Conservation (phyloP, 2,888 invertebrate genomes). For the Agapostemon virescens region DNA sequence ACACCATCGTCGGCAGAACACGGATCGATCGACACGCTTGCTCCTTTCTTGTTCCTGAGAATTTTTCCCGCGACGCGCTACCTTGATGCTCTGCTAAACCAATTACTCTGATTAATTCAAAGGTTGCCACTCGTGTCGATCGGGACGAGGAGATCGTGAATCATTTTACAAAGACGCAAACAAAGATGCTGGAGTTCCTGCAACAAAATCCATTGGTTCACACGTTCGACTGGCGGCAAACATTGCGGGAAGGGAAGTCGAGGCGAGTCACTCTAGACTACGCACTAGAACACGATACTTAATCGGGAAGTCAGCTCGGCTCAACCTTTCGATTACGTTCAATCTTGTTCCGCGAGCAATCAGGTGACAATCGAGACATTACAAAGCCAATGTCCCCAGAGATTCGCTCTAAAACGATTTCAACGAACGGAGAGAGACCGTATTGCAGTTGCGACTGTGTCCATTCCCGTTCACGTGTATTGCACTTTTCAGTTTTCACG, state of each 20-base stretch:
- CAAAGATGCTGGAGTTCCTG: constrained; percentile 79
- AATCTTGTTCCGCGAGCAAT: neutral
- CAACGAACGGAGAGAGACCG: neutral
- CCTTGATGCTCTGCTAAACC: neutral
- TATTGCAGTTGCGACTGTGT: no score
- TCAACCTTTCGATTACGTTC: neutral
- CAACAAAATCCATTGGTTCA: constrained; percentile 81
- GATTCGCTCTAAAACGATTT: neutral
- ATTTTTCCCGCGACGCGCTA: neutral
- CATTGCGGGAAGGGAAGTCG: constrained; percentile 82
- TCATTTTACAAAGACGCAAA: constrained; percentile 67
- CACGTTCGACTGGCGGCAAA: constrained; percentile 83
- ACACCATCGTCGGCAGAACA: neutral
- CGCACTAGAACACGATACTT: neutral
- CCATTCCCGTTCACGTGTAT: no score
- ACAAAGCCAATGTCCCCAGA: neutral
- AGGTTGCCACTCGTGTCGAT: constrained; percentile 26
- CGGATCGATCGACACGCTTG: neutral
- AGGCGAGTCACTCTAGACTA: constrained; percentile 81
- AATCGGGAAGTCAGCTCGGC: neutral
- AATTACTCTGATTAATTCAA: neutral
- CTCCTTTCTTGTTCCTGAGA: neutral
- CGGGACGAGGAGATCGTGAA: constrained; percentile 67
- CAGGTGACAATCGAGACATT: neutral
- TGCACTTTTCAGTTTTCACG: no score